Percentiles rank a stretch among this genome's conserved stretches.
Conservation (phyloP, 1,140 invertebrate species). For the Spodoptera litura region DNA sequence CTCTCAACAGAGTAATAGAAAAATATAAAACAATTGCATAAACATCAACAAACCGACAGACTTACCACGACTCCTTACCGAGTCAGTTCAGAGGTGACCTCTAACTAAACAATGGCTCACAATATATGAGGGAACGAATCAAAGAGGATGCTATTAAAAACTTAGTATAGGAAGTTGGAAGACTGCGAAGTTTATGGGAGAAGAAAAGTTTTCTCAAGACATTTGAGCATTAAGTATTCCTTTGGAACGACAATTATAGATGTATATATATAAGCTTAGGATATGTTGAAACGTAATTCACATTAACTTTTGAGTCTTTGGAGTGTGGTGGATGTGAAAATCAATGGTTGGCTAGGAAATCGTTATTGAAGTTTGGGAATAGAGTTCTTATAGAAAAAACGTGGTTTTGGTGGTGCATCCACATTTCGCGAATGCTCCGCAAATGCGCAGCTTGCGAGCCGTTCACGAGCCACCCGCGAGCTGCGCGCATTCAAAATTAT, state of each 20-base stretch:
- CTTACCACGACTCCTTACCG: conserved; percentile 68
- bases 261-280: neutral
- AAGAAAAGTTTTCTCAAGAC: too few relatives aligned
- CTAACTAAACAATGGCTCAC: conserved; percentile 62
- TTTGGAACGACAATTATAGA: too few relatives aligned
- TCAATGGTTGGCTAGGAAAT: neutral
- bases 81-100: conserved; percentile 70
- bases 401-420: too few relatives aligned
- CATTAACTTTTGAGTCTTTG: too few relatives aligned
- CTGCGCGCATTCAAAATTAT: too few relatives aligned
- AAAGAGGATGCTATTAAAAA: conserved; percentile 42
- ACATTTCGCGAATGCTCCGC: too few relatives aligned
- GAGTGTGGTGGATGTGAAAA: neutral
- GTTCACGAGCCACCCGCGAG: too few relatives aligned
- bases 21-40: conserved; percentile 83
- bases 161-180: conserved; percentile 55
- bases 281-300: too few relatives aligned
- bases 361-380: neutral
- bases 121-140: conserved; percentile 58
- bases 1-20: conserved; percentile 64
- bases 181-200: too few relatives aligned
- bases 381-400: neutral
- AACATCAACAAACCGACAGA: conserved; percentile 69
- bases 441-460: too few relatives aligned
- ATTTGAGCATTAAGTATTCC: too few relatives aligned